A percentile compares a stretch with the other conserved stretches of the same genome.
These are phyloP conservation scores for Ophion costatus DNA, from an alignment of 2,888 invertebrate genomes.

Conservation along the genomic window DNA sequence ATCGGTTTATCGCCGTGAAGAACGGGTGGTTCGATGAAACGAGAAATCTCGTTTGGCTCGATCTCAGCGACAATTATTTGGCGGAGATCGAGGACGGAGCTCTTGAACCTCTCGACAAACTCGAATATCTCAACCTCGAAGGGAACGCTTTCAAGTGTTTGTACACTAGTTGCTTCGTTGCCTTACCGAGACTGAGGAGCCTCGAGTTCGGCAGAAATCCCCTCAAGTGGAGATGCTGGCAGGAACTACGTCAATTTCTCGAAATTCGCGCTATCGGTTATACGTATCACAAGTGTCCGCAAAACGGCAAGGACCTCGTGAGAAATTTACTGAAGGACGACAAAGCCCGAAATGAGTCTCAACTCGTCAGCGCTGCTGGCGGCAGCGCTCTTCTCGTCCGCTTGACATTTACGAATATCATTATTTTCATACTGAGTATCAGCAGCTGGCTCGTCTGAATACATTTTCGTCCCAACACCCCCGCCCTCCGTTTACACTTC, in stretches of 20 bases:
- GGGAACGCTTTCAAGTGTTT: conserved; percentile 75
- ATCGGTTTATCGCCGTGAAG: conserved; percentile 69
- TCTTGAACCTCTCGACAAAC: conserved; percentile 67
- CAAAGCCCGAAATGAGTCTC: background rate
- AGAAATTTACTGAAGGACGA: conserved; percentile 59
- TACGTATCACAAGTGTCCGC: conserved; percentile 67
- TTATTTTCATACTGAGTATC: conserved; percentile 26
- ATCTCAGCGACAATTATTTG: conserved; percentile 74
- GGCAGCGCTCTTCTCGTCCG: background rate
- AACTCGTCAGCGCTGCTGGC: background rate
- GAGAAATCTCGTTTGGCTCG: conserved; percentile 69
- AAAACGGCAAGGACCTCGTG: conserved; percentile 63
- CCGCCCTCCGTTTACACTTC: background rate
- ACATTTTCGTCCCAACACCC: background rate
- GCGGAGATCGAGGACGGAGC: conserved; percentile 72
- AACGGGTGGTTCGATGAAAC: conserved; percentile 70
- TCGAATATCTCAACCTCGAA: conserved; percentile 75
- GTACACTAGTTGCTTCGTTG: conserved; percentile 74
- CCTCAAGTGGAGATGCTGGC: conserved; percentile 76
- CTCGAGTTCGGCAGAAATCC: conserved; percentile 75
- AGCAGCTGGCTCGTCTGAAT: background rate
- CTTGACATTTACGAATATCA: conserved; percentile 13
- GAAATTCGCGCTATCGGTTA: conserved; percentile 68
- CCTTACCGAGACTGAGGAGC: conserved; percentile 69
- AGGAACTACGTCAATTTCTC: conserved; percentile 75